These are phyloP conservation scores for Psilopsiagon aurifrons DNA, from an alignment of 2,113 vertebrate genomes.

Conservation along the genomic window DNA sequence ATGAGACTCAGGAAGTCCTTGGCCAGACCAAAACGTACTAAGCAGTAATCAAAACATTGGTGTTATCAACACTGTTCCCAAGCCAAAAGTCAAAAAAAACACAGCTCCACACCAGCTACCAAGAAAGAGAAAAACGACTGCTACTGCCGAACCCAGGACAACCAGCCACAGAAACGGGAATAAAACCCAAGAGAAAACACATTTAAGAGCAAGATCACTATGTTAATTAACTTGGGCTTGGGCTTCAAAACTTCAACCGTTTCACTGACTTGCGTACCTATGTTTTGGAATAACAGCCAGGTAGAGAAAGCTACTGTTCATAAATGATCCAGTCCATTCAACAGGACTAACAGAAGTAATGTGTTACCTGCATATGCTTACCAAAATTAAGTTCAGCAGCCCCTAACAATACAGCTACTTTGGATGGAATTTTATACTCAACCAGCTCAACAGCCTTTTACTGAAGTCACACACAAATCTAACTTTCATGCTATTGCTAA, in stretches of 20 bases:
- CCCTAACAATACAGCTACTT: background rate
- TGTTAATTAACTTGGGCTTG: background rate
- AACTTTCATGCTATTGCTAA: background rate
- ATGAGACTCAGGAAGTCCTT: too few relatives aligned
- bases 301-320: background rate
- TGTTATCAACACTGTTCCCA: too few relatives aligned
- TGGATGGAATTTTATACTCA: background rate
- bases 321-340: background rate
- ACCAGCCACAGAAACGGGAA: background rate
- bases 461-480: background rate
- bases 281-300: background rate
- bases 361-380: background rate
- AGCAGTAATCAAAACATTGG: too few relatives aligned
- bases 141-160: too few relatives aligned
- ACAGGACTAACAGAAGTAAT: background rate
- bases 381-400: background rate
- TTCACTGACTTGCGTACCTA: background rate
- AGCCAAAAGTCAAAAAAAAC: too few relatives aligned
- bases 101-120: too few relatives aligned
- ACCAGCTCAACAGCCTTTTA: background rate
- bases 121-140: too few relatives aligned
- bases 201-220: background rate
- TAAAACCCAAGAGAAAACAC: background rate
- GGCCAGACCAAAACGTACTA: too few relatives aligned
- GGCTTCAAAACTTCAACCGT: background rate